Evolutionary conservation across 2,113 vertebrate genomes (phyloP), one percentile per base, ranked within the genome.

Genomic region (Baryphthengus martii): DNA sequence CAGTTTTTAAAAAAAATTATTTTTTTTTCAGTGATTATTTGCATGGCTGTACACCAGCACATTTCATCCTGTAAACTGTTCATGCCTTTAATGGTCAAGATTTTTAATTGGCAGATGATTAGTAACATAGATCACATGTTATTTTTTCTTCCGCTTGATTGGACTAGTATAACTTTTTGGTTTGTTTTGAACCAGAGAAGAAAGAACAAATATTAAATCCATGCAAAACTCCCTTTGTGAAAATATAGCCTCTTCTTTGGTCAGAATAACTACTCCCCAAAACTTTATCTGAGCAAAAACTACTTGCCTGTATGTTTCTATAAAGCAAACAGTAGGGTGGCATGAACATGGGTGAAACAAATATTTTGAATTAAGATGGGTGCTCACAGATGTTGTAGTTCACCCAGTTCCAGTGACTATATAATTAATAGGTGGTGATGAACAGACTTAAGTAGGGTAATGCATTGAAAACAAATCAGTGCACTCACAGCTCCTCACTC

Each of bases 31-130:
- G 24, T 49, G 40, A 50, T 70, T 77, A 73, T 73, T 85, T 85
- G 37, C 26, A 39, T 62, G 77, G 29, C 3, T 73, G 31, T 70
- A 25, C 12, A 15, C 13, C 0, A 1, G 29, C 17, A 63, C 2
- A 44, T 80, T 92, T 76, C 11, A 26, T 72, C 19, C 25, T 72
- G 28, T 65, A 70, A 65, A 81, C 17, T 59, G 45, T 61, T 63
- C 11, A 26, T 29, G 35, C 47, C 47, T 85, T 75, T 61, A 52
- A 33, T 42, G 16, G 9, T 82, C 21, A 53, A 23, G 31, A 61
- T 70, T 73, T 26, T 31, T 96, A 85, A 68, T 25, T 80, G 78
- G 16, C 68, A 72, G 37, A 62, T 70, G 31, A 87, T 47, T 78
- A 74, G 56, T 20, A 92, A 59, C 17, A 17, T 75, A 58, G 10